These are phyloP conservation scores for Solenodon paradoxus DNA, from an alignment of 2,113 vertebrate species.

Conservation along the genomic window DNA sequence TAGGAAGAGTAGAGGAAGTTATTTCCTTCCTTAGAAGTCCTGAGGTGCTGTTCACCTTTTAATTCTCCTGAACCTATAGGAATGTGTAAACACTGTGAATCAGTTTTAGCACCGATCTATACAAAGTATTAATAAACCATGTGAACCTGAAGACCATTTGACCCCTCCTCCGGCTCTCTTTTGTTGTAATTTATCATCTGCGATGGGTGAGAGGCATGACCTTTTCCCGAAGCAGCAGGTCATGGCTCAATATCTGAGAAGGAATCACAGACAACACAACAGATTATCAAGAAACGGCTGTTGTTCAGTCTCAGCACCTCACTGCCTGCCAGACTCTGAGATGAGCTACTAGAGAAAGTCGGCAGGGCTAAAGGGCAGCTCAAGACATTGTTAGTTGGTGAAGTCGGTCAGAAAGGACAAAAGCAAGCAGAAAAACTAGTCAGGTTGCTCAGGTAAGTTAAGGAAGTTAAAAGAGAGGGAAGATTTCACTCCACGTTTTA, in stretches of 20 bases:
- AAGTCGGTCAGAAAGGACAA: neutral
- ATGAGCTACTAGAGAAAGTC: neutral
- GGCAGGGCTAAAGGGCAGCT: fast-evolving
- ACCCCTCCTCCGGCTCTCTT: neutral
- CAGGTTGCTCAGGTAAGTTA: neutral
- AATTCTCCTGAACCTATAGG: neutral
- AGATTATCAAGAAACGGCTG: neutral
- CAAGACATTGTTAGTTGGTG: no score
- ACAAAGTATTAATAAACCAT: neutral
- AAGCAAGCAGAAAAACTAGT: neutral
- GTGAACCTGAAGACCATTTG: neutral
- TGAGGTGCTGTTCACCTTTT: neutral
- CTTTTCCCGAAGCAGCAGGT: neutral
- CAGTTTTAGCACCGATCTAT: neutral
- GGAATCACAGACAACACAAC: neutral
- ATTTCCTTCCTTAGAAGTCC: neutral
- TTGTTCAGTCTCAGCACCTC: fast-evolving
- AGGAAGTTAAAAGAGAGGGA: neutral
- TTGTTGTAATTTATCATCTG: neutral
- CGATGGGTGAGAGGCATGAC: neutral
- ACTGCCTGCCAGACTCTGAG: neutral
- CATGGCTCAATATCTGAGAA: neutral
- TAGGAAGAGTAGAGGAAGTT: neutral
- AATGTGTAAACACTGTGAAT: no score
- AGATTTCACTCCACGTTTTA: neutral